Conservation (phyloP, 2,113 vertebrate genomes). For the Macquaria ambigua region DNA sequence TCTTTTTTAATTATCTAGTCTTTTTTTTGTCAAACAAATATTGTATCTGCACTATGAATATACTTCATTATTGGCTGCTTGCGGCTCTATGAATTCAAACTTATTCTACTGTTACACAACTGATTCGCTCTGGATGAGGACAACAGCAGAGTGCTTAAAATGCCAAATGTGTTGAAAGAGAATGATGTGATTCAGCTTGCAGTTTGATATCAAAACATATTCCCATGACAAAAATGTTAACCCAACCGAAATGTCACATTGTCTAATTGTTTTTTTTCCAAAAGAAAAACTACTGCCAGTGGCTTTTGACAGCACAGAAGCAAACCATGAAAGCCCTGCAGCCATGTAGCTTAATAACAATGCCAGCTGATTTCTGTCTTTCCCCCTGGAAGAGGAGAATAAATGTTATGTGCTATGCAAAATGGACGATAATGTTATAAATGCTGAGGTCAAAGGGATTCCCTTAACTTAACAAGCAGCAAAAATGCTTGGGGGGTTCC, state of each 20-base stretch:
- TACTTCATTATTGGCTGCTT: slow-evolving; percentile 7
- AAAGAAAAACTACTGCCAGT: slow-evolving; percentile 50
- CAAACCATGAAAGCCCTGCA: slow-evolving; percentile 52
- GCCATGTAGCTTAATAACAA: slow-evolving; percentile 52
- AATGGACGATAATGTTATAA: slow-evolving; percentile 43
- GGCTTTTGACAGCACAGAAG: slow-evolving; percentile 54
- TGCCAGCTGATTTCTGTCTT: slow-evolving; percentile 38
- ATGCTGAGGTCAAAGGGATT: slow-evolving; percentile 35
- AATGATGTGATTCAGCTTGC: slow-evolving; percentile 52
- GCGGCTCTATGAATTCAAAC: slow-evolving; percentile 8
- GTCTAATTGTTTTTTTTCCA: slow-evolving; percentile 61
- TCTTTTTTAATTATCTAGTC: slow-evolving; percentile 16
- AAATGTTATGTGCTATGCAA: slow-evolving; percentile 24
- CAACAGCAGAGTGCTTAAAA: slow-evolving; percentile 35
- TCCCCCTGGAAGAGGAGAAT: slow-evolving; percentile 28
- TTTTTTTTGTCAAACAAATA: background rate
- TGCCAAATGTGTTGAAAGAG: slow-evolving; percentile 57
- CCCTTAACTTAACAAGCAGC: background rate
- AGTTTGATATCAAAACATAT: slow-evolving; percentile 62
- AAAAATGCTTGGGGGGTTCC: background rate
- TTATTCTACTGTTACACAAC: background rate
- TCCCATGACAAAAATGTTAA: slow-evolving; percentile 60
- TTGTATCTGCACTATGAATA: slow-evolving; percentile 7
- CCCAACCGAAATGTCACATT: slow-evolving; percentile 71
- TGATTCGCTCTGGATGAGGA: slow-evolving; percentile 10